A percentile compares a stretch with the other conserved stretches of the same genome.
Conservation (phyloP, 2,113 vertebrate species). For the Nerophis lumbriciformis region DNA sequence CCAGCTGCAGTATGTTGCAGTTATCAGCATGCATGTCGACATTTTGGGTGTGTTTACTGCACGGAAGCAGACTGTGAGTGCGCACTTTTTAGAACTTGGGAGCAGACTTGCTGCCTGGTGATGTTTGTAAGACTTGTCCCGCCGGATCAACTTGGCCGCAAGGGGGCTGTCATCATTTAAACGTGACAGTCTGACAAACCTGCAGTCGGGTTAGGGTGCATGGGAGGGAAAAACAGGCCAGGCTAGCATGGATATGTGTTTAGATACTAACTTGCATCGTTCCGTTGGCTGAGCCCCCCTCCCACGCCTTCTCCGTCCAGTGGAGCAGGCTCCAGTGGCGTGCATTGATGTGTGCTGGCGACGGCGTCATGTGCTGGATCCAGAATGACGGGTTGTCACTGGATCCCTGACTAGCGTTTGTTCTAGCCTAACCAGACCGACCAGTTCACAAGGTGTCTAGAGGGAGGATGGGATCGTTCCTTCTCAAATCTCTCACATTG, state of each 20-base stretch:
- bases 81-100: neutral
- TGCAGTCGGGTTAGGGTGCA: conserved; percentile 45
- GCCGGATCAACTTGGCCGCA: conserved; percentile 25
- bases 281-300: conserved; percentile 18
- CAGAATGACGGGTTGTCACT: conserved; percentile 51
- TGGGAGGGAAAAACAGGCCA: conserved; percentile 49
- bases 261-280: conserved; percentile 45
- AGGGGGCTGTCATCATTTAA: conserved; percentile 31
- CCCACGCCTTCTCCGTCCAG: conserved; percentile 40
- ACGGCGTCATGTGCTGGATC: conserved; percentile 42
- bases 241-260: conserved; percentile 29
- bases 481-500: conserved; percentile 53
- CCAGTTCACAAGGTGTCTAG: conserved; percentile 54
- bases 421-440: conserved; percentile 71
- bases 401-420: conserved; percentile 47
- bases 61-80: neutral
- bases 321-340: conserved; percentile 43
- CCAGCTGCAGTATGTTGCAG: no score
- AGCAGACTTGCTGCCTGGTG: conserved; percentile 11
- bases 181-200: conserved; percentile 53
- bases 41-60: neutral
- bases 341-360: conserved; percentile 34
- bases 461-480: conserved; percentile 44
- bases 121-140: conserved; percentile 28
- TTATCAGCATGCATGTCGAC: no score